Base-by-base conservation (phyloP, 2,113 vertebrate species). In the Tauraco erythrolophus region DNA sequence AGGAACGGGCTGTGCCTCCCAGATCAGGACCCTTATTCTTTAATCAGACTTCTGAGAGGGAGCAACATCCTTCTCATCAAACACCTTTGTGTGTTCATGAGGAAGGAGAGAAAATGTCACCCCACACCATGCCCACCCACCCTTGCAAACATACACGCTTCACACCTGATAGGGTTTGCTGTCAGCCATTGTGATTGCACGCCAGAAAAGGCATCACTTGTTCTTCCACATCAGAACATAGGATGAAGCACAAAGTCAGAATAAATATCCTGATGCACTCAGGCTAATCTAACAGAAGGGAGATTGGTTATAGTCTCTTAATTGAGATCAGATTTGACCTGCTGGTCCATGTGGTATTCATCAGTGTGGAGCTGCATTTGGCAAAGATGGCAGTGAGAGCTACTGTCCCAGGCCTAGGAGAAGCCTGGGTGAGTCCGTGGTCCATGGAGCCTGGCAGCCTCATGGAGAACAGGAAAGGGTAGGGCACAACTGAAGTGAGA, bases 181-280 rank as follows among this genome's bases (percentile, higher is more conserved):
- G 46, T 37, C 46, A 58, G 24, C 22, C 17, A 0, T 9, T 28
- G 37, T 33, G 65, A 60, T 15, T 56, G 74, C 46, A 39, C 0
- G 0, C 6, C 50, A 88, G 65, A 64, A 82, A 54, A 74, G 53
- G 4, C 22, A 62, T 45, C 0, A 0, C 46, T 74, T 45, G n/a
- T 87, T 56, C 37, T 84, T 89, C 46, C 33, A 21, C 1, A 0
- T 37, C 51, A 50, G 41, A 57, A 88, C 37, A 64, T 1, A 8
- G 3, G 15, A 35, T 39, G 81, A 75, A 84, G 37, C 46, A 82
- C 51, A 16, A 70, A 94, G 41, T 54, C 56, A 33, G 28, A 54
- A 58, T 31, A 88, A 95, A 88, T 48, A 81, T 19, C 60, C 54
- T 61, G 27, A 46, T 84, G 58, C 1, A 0, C 69, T 84, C 64